These are phyloP conservation scores for Caenorhabditis tropicalis DNA, from an alignment of 1,140 invertebrate genomes.

Conservation along the genomic window DNA sequence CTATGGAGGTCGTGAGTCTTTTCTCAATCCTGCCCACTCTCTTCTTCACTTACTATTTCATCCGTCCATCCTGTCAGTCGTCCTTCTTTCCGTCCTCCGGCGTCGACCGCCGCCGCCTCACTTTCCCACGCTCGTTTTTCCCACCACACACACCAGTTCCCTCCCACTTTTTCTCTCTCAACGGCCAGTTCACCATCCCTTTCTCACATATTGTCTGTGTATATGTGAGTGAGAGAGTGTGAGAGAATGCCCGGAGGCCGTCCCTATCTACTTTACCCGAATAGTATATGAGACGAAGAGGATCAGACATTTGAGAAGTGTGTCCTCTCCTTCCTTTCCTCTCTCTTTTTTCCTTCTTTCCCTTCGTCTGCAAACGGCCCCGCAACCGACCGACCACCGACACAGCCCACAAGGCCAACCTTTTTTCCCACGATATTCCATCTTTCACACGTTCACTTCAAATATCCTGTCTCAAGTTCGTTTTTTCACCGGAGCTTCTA, in stretches of 20 bases:
- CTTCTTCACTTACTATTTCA: slow-evolving; percentile 6
- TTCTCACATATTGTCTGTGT: slow-evolving; percentile 38
- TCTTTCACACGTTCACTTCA: slow-evolving; percentile 15
- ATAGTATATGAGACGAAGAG: slow-evolving; percentile 26
- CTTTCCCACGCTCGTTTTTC: slow-evolving; percentile 44
- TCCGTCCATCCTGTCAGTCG: slow-evolving; percentile 4
- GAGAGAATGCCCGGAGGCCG: slow-evolving; percentile 38
- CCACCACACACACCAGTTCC: slow-evolving; percentile 40
- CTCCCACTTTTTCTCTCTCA: neutral
- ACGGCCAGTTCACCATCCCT: neutral
- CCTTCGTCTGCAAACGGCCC: slow-evolving; percentile 5
- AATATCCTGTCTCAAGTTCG: neutral
- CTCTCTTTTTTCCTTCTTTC: slow-evolving; percentile 38
- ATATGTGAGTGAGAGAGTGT: slow-evolving; percentile 6
- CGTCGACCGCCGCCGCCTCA: neutral
- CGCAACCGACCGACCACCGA: slow-evolving; percentile 37
- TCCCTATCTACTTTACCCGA: neutral
- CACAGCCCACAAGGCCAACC: slow-evolving; percentile 41
- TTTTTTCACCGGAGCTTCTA: slow-evolving; percentile 6
- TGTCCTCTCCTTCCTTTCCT: neutral
- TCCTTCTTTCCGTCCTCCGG: neutral
- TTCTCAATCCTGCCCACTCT: neutral
- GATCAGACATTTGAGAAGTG: slow-evolving; percentile 1
- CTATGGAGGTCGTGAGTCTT: neutral
- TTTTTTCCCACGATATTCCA: slow-evolving; percentile 37